phyloP scores from a whole-genome alignment of 2,113 vertebrate species.

The Chaetodon auriga region DNA sequence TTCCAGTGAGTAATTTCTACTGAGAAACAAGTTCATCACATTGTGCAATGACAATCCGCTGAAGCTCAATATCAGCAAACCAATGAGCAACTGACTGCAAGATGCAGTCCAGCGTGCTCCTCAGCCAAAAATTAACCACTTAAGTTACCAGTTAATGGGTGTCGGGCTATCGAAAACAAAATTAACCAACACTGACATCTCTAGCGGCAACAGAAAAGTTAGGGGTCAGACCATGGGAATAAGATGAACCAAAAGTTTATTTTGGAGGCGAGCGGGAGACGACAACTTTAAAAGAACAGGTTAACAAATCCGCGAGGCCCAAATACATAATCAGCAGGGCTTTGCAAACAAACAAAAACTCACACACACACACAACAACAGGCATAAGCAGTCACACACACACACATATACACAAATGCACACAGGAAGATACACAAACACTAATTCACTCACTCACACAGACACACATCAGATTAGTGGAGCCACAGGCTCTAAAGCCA shows the following conservation, averaged over 20 bases:
- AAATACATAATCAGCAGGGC: constrained; percentile 52
- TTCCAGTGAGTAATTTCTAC: too few species aligned
- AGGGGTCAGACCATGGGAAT: neutral
- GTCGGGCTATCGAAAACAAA: too few species aligned
- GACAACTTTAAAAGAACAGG: constrained; percentile 49
- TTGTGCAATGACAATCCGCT: too few species aligned
- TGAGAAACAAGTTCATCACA: too few species aligned
- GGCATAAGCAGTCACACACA: neutral
- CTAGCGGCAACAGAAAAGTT: neutral
- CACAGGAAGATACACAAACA: constrained; percentile 25
- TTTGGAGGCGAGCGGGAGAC: constrained; percentile 55
- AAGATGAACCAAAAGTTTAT: neutral
- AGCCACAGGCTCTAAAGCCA: constrained; percentile 72
- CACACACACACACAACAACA: neutral
- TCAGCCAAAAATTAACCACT: too few species aligned
- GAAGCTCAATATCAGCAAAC: too few species aligned
- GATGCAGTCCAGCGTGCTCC: too few species aligned
- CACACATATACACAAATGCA: neutral
- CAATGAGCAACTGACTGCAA: too few species aligned
- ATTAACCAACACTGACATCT: too few species aligned
- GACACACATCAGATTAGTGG: constrained; percentile 68
- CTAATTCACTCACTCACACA: constrained; percentile 41
- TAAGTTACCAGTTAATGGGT: too few species aligned
- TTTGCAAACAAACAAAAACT: constrained; percentile 2
- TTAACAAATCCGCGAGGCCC: constrained; percentile 47